Evolutionary conservation across 2,888 invertebrate species (phyloP).

Genomic region (Platerodrilus igneus): DNA sequence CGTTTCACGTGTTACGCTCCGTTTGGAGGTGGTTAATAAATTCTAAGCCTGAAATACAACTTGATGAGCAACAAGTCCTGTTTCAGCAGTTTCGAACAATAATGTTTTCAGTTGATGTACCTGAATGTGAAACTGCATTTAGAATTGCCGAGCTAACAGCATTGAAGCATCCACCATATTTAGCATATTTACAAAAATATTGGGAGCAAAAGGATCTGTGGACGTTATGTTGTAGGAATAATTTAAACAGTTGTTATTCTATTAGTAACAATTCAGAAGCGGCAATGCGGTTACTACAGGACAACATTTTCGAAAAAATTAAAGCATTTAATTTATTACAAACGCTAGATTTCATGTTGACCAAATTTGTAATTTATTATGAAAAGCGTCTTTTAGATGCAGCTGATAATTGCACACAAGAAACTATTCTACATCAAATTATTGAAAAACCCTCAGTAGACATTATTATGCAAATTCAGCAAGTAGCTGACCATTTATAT

Average conservation of each 20-base stretch:
- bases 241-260: no score
- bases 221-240: background rate
- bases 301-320: constrained; percentile 7
- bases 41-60: constrained; percentile 7
- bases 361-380: constrained; percentile 7
- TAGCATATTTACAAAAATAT: constrained; percentile 1
- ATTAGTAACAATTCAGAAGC: constrained; percentile 10
- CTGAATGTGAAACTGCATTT: constrained; percentile 9
- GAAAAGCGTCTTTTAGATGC: constrained; percentile 7
- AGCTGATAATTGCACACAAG: background rate
- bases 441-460: background rate
- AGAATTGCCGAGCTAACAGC: background rate
- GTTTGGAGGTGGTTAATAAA: constrained; percentile 12
- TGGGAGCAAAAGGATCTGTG: background rate
- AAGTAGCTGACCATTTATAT: background rate
- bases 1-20: constrained; percentile 14
- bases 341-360: constrained; percentile 7
- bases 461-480: background rate
- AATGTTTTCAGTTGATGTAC: background rate
- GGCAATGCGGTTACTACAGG: constrained; percentile 7
- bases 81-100: constrained; percentile 13
- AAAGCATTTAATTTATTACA: constrained; percentile 11
- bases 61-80: background rate
- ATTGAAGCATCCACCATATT: background rate
- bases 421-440: background rate